Conservation (phyloP, 2,888 invertebrate species). For the Nebria brevicollis region DNA sequence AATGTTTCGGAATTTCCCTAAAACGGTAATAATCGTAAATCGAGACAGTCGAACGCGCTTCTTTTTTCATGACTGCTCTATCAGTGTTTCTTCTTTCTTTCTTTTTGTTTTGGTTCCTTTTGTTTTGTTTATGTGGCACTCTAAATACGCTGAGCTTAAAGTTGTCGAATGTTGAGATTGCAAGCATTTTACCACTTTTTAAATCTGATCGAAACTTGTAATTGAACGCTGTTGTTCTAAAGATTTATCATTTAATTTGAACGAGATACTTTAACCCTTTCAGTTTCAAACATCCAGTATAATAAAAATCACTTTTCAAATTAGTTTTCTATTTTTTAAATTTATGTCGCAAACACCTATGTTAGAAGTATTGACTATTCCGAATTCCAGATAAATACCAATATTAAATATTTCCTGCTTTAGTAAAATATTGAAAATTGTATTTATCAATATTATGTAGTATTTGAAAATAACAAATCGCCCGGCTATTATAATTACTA, state of each 20-base stretch:
- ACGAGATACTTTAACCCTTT: neutral
- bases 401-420: no score
- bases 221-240: neutral
- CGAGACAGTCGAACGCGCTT: conserved; percentile 28
- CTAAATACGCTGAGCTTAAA: conserved; percentile 28
- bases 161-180: neutral
- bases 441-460: no score
- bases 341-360: neutral
- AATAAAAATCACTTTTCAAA: neutral
- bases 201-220: neutral
- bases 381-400: no score
- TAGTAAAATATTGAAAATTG: no score
- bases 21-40: conserved; percentile 43
- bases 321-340: neutral
- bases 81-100: conserved; percentile 16
- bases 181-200: neutral
- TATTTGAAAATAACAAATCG: no score
- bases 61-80: conserved; percentile 19
- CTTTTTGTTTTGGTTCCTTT: conserved; percentile 27
- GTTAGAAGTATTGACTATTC: no score
- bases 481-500: no score
- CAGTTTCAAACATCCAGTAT: neutral
- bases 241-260: neutral
- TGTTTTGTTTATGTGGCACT: conserved; percentile 41
- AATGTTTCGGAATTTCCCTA: conserved; percentile 45